phyloP scores from a whole-genome alignment of 1,140 invertebrate genomes.

The Pectinophora gossypiella region DNA sequence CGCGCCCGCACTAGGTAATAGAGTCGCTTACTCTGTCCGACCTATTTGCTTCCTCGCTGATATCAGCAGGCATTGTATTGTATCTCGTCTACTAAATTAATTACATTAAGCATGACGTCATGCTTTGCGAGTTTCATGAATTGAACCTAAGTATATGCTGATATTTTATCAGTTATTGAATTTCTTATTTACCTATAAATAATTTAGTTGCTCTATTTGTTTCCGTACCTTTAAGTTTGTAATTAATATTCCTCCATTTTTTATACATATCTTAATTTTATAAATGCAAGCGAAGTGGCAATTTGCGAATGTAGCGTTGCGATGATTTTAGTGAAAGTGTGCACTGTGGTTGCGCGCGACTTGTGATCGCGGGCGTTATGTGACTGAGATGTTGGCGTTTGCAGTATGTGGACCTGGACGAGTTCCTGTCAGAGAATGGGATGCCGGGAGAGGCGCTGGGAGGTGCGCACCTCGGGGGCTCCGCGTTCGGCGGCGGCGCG shows the following conservation, averaged over 20 bases:
- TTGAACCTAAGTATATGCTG: neutral
- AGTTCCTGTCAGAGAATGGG: conserved; percentile 95
- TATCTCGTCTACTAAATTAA: neutral
- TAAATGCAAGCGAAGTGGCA: too few relatives aligned
- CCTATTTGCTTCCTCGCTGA: conserved; percentile 5
- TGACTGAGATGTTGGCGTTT: conserved; percentile 52
- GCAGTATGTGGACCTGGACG: conserved; percentile 96
- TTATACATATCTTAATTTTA: too few relatives aligned
- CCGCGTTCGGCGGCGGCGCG: conserved; percentile 73
- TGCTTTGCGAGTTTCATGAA: neutral
- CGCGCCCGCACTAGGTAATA: conserved; percentile 58
- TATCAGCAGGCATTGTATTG: neutral
- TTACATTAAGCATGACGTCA: conserved; percentile 2
- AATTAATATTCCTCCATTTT: too few relatives aligned
- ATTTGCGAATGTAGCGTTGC: too few relatives aligned
- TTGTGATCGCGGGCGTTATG: conserved; percentile 6
- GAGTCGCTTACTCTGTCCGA: conserved; percentile 24
- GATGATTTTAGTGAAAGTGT: too few relatives aligned
- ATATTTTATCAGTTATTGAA: too few relatives aligned
- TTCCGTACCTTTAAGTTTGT: too few relatives aligned
- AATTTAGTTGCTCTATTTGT: too few relatives aligned
- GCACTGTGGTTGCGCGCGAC: too few relatives aligned
- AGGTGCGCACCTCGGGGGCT: conserved; percentile 76
- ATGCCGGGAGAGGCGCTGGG: conserved; percentile 87
- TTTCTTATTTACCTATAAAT: too few relatives aligned